These are phyloP conservation scores for Brachyptera risi DNA, from an alignment of 2,888 invertebrate species.

Conservation along the genomic window DNA sequence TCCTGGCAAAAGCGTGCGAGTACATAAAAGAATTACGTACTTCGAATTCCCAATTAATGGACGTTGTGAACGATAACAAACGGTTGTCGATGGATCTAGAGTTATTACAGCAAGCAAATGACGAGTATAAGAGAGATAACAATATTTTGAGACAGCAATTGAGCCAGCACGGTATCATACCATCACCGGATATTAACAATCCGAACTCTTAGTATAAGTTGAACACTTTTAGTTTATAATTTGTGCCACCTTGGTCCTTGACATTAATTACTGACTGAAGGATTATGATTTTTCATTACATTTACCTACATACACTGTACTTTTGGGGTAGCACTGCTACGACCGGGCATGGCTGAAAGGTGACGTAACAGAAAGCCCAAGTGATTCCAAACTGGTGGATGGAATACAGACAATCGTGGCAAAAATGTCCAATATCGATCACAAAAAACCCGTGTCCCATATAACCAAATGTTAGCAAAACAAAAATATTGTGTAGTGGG, in stretches of 20 bases:
- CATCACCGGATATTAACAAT: conserved; percentile 35
- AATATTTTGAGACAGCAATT: conserved; percentile 62
- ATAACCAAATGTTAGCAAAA: too few species aligned
- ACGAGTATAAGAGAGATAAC: conserved; percentile 73
- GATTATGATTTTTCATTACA: background rate
- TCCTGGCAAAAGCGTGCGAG: conserved; percentile 92
- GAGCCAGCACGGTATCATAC: conserved; percentile 59
- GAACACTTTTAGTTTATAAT: background rate
- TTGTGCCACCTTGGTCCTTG: conserved; percentile 7
- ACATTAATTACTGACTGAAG: conserved; percentile 13
- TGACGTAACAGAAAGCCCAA: too few species aligned
- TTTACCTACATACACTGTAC: background rate
- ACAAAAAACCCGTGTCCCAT: too few species aligned
- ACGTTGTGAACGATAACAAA: conserved; percentile 64
- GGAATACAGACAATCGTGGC: too few species aligned
- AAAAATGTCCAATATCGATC: too few species aligned
- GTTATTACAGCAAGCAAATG: conserved; percentile 64
- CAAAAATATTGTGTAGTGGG: too few species aligned
- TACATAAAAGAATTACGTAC: conserved; percentile 82
- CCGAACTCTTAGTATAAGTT: conserved; percentile 14
- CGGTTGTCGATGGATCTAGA: conserved; percentile 66
- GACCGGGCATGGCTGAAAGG: too few species aligned
- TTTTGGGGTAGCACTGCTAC: too few species aligned
- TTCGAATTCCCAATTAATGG: conserved; percentile 67
- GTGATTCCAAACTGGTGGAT: too few species aligned